phyloP scores from a whole-genome alignment of 2,797 vertebrate species.

The Staurois parvus region DNA sequence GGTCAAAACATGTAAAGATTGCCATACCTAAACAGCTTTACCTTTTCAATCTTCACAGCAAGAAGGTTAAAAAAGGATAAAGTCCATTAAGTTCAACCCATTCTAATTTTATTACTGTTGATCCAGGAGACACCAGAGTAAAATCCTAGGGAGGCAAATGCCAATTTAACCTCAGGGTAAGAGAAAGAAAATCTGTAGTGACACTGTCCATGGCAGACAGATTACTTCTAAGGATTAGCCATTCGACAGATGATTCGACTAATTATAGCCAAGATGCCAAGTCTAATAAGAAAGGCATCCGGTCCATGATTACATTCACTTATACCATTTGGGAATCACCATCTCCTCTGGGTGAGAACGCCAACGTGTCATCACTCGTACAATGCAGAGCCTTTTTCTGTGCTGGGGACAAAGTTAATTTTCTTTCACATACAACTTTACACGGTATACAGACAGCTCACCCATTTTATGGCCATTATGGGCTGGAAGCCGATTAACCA shows the following conservation, averaged over 20 bases:
- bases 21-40: neutral
- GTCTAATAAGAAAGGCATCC: neutral
- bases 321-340: neutral
- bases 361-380: neutral
- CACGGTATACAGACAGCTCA: too few species aligned
- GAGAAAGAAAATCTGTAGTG: neutral
- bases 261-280: neutral
- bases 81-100: neutral
- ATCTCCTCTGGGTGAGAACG: neutral
- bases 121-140: neutral
- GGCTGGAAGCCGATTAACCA: too few species aligned
- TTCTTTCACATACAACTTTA: too few species aligned
- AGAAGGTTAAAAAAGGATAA: neutral
- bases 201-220: neutral
- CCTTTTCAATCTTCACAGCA: neutral
- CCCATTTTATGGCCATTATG: too few species aligned
- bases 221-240: neutral
- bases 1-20: too few species aligned
- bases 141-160: neutral
- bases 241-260: neutral
- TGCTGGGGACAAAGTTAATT: too few species aligned
- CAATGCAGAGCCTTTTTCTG: too few species aligned
- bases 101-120: neutral
- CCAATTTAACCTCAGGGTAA: neutral
- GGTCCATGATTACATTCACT: neutral